phyloP scores from a whole-genome alignment of 2,888 invertebrate genomes.

The Agonopterix subpropinquella region DNA sequence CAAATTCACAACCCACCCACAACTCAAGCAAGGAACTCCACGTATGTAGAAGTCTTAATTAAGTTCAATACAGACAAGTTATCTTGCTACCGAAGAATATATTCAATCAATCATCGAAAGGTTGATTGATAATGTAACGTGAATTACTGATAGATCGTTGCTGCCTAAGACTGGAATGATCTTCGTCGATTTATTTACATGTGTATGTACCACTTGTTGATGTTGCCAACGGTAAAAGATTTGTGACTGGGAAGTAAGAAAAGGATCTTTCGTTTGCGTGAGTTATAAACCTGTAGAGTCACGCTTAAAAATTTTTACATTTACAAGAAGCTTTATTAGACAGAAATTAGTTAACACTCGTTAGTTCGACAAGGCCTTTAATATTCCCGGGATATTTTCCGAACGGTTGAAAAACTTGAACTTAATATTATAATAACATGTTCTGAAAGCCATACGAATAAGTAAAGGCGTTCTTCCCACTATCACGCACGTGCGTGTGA shows the following conservation, averaged over 20 bases:
- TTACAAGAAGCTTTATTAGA: too few relatives aligned
- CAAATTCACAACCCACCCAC: too few relatives aligned
- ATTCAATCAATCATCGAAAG: conserved; percentile 67
- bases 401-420: too few relatives aligned
- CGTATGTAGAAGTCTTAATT: conserved; percentile 64
- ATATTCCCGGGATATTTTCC: too few relatives aligned
- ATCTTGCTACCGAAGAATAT: conserved; percentile 70
- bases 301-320: too few relatives aligned
- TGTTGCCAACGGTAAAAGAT: conserved; percentile 56
- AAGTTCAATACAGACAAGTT: conserved; percentile 64
- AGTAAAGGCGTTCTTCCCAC: too few relatives aligned
- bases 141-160: conserved; percentile 70
- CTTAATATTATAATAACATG: too few relatives aligned
- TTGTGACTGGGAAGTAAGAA: conserved; percentile 14
- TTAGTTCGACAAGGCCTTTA: too few relatives aligned
- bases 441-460: too few relatives aligned
- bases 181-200: conserved; percentile 72
- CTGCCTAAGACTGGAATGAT: conserved; percentile 59
- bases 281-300: too few relatives aligned
- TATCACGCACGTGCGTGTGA: too few relatives aligned
- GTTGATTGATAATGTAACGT: conserved; percentile 72
- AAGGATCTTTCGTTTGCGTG: not conserved
- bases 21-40: conserved; percentile 19
- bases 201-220: conserved; percentile 71
- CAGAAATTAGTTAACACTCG: too few relatives aligned